Evolutionary conservation across 1,140 invertebrate species (phyloP), one percentile per base, ranked within the genome.

Genomic region (Harlomillsia oculata): DNA sequence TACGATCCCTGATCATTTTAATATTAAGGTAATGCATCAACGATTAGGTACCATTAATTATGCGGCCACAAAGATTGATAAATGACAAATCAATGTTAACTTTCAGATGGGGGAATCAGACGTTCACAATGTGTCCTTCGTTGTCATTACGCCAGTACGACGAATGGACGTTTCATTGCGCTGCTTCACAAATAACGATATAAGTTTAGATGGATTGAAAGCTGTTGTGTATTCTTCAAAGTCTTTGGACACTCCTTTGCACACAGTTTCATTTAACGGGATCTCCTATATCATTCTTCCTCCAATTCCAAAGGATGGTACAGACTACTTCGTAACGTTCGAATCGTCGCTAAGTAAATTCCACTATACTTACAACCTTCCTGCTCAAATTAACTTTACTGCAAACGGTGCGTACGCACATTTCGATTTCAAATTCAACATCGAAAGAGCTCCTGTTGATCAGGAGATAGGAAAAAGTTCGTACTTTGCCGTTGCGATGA

Each of bases 381-480:
- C 63, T 13, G 25, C 36, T 26, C 32, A 49, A 37, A 65, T 65
- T 20, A 54, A 62, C 32, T 65, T 65, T 36, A 52, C 56, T 16
- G 53, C 63, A 5, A 53, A 56, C 26, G 44, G 48, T 11, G 55
- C 59, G n/a, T 62, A 63, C 28, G 56, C 53, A 23, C 63, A 65
- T 29, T 65, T 52, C 32, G 40, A 43, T 28, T 18, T 65, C n/a
- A 32, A 65, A 16, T 65, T 65, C 25, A 36, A 52, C 26, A 56
- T 65, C 14, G 53, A 62, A 16, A 53, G 59, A 0, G 49, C 56
- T 23, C 44, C 53, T 8, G 39, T 59, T 5, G 63, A 65, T 20
- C 63, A 62, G 36, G 63, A 62, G 36, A 60, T 65, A 25, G 63
- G 63, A 9, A 65, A 62, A 34, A 59, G 50, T 39, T 65, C 63